Conservation (phyloP, 1,140 invertebrate species). For the Lepidurus apus region DNA sequence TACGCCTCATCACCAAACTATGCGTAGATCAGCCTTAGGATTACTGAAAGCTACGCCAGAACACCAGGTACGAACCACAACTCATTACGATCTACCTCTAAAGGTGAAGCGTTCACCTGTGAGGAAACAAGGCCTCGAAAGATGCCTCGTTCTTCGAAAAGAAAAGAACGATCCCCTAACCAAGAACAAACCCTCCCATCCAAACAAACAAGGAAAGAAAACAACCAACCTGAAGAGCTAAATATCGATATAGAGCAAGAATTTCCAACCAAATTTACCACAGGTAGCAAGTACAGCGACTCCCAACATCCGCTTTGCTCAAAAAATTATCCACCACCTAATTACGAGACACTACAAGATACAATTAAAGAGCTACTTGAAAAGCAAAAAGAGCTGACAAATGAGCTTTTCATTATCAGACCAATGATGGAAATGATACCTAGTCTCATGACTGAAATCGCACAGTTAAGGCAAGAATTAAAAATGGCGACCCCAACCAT, state of each 20-base stretch:
- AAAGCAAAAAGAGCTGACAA: neutral
- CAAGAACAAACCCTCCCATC: constrained; percentile 4
- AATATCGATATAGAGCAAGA: neutral
- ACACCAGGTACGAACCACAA: neutral
- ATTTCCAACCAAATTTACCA: neutral
- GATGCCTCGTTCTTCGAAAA: neutral
- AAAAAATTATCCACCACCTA: neutral
- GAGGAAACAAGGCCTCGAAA: neutral
- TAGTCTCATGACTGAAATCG: neutral
- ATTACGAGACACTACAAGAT: neutral
- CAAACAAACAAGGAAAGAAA: neutral
- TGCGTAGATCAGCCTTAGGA: neutral
- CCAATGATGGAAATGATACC: neutral
- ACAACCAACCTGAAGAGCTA: neutral
- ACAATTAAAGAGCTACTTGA: neutral
- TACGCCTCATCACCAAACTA: neutral
- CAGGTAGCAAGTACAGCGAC: neutral
- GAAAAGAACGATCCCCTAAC: neutral
- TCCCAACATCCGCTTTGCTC: neutral
- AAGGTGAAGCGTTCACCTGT: neutral
- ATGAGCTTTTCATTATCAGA: neutral
- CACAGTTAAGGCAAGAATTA: neutral
- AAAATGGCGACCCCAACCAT: neutral
- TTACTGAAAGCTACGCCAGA: neutral
- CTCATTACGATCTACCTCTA: neutral